Evolutionary conservation across 2,797 vertebrate species (phyloP).

Genomic region (Chromis chromis): DNA sequence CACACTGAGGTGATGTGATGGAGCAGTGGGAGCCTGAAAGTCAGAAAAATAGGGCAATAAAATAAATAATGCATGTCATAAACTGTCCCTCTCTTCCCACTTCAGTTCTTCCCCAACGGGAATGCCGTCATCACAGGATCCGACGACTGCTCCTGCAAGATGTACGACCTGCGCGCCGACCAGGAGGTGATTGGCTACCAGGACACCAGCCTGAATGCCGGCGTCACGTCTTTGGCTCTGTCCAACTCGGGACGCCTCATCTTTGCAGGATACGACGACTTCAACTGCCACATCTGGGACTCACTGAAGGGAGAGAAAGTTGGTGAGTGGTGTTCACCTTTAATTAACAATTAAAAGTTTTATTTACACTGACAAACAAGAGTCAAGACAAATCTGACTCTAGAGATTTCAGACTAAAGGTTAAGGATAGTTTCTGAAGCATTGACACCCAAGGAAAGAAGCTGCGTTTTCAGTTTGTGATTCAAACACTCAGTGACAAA

Average conservation of each 20-base stretch:
- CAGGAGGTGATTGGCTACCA: slow-evolving; percentile 82
- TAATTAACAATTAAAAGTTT: too few relatives aligned
- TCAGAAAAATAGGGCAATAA: too few relatives aligned
- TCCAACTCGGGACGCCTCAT: slow-evolving; percentile 89
- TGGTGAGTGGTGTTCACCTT: slow-evolving; percentile 67
- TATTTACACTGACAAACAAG: too few relatives aligned
- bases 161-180: slow-evolving; percentile 90
- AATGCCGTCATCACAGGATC: slow-evolving; percentile 92
- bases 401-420: too few relatives aligned
- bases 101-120: slow-evolving; percentile 90
- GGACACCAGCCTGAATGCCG: slow-evolving; percentile 77
- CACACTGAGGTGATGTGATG: too few relatives aligned
- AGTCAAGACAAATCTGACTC: too few relatives aligned
- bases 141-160: slow-evolving; percentile 92
- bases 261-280: slow-evolving; percentile 95
- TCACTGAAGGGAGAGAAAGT: slow-evolving; percentile 85
- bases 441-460: too few relatives aligned
- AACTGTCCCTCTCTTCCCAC: background rate
- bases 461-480: too few relatives aligned
- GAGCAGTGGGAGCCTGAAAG: too few relatives aligned
- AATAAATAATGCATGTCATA: too few relatives aligned
- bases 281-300: slow-evolving; percentile 99
- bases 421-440: too few relatives aligned
- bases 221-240: slow-evolving; percentile 84
- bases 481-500: too few relatives aligned